Conservation (phyloP, 2,888 invertebrate genomes). For the Rhingia rostrata region DNA sequence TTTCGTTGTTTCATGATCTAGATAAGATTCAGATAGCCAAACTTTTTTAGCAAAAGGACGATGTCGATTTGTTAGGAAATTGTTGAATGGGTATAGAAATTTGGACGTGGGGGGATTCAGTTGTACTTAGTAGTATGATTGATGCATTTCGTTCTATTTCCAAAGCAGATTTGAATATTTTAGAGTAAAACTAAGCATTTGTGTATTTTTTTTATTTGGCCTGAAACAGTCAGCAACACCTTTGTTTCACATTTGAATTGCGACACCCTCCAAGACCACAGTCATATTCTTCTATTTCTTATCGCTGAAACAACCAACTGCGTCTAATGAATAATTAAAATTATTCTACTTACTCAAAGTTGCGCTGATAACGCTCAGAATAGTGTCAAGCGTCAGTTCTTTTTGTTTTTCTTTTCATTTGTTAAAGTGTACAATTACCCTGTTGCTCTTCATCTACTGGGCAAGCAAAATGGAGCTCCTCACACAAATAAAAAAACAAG, state of each 20-base stretch:
- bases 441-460: background rate
- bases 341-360: conserved; percentile 4
- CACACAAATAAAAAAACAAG: conserved; percentile 32
- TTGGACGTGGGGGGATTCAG: too few species aligned
- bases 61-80: too few species aligned
- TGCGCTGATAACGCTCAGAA: conserved; percentile 17
- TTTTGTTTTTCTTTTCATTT: background rate
- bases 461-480: conserved; percentile 37
- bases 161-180: too few species aligned
- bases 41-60: too few species aligned
- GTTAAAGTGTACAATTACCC: background rate
- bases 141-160: too few species aligned
- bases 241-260: background rate
- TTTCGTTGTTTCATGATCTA: too few species aligned
- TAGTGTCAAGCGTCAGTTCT: background rate
- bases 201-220: too few species aligned
- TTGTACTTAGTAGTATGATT: too few species aligned
- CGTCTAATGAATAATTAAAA: conserved; percentile 47
- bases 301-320: conserved; percentile 7
- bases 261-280: background rate
- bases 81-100: too few species aligned
- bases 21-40: too few species aligned
- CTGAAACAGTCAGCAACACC: too few species aligned
- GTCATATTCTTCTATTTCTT: conserved; percentile 1
- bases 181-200: too few species aligned